Conservation (phyloP, 1,140 invertebrate genomes). For the Tetramorium alpestre region DNA sequence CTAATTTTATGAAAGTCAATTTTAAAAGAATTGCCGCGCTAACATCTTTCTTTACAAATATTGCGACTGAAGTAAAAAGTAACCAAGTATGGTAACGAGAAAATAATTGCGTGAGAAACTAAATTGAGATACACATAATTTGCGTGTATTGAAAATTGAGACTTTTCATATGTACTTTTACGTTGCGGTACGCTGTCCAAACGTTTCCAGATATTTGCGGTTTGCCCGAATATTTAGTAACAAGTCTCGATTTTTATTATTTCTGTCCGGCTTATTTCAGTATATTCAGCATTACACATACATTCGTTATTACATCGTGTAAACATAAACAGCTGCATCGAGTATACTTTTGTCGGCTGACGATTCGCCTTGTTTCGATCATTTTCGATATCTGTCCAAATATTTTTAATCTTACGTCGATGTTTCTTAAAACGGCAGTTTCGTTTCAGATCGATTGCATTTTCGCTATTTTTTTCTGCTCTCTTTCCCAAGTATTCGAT, state of each 20-base stretch:
- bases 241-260: neutral
- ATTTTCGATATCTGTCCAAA: neutral
- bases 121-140: neutral
- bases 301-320: neutral
- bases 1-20: neutral
- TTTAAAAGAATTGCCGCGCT: neutral
- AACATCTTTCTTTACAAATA: neutral
- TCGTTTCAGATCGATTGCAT: neutral
- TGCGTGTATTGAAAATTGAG: neutral
- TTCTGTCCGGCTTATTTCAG: neutral
- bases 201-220: neutral
- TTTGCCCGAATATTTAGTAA: neutral
- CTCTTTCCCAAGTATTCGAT: neutral
- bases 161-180: neutral
- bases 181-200: neutral
- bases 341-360: neutral
- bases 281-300: neutral
- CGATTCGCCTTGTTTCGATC: neutral
- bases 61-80: neutral
- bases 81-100: neutral
- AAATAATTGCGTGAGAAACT: neutral
- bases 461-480: neutral
- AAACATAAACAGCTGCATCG: neutral
- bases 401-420: neutral
- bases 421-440: neutral